Conservation (phyloP, 2,888 invertebrate genomes). For the Masnerella sp. region DNA sequence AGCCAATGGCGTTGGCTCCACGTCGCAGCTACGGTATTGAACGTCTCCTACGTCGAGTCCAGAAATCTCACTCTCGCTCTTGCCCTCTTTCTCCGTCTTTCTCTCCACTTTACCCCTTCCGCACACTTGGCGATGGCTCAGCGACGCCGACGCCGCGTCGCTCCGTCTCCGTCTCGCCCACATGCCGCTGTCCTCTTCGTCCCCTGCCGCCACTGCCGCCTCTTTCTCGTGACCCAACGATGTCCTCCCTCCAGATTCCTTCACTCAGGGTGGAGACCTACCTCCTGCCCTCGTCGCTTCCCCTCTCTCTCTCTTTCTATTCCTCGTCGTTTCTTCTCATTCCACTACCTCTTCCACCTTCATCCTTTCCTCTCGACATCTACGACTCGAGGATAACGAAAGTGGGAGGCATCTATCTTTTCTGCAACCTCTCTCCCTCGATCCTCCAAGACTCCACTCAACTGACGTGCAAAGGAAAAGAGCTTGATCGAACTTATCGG, state of each 20-base stretch:
- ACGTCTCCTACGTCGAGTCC: slow-evolving; percentile 75
- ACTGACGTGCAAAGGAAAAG: slow-evolving; percentile 50
- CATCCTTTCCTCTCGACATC: slow-evolving; percentile 50
- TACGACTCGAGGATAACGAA: slow-evolving; percentile 52
- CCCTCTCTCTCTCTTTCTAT: slow-evolving; percentile 40
- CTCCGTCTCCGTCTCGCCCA: slow-evolving; percentile 61
- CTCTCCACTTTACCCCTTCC: slow-evolving; percentile 62
- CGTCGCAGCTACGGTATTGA: slow-evolving; percentile 74
- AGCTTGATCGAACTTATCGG: slow-evolving; percentile 45
- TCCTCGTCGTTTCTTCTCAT: slow-evolving; percentile 27
- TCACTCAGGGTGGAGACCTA: slow-evolving; percentile 65
- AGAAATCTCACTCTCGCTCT: slow-evolving; percentile 67
- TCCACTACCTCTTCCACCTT: slow-evolving; percentile 42
- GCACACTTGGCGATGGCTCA: too few relatives aligned
- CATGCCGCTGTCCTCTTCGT: slow-evolving; percentile 56
- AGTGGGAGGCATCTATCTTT: slow-evolving; percentile 54
- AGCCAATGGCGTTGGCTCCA: slow-evolving; percentile 75
- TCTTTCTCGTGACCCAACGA: slow-evolving; percentile 69
- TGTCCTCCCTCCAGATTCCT: slow-evolving; percentile 67
- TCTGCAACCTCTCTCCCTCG: slow-evolving; percentile 38
- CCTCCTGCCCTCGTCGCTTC: slow-evolving; percentile 53
- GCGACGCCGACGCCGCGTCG: slow-evolving; percentile 53
- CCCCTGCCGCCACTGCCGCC: slow-evolving; percentile 52
- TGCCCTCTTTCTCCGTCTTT: slow-evolving; percentile 61
- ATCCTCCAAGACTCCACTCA: slow-evolving; percentile 53